These are phyloP conservation scores for Etheostoma perlongum DNA, from an alignment of 2,797 vertebrate genomes.

Conservation along the genomic window DNA sequence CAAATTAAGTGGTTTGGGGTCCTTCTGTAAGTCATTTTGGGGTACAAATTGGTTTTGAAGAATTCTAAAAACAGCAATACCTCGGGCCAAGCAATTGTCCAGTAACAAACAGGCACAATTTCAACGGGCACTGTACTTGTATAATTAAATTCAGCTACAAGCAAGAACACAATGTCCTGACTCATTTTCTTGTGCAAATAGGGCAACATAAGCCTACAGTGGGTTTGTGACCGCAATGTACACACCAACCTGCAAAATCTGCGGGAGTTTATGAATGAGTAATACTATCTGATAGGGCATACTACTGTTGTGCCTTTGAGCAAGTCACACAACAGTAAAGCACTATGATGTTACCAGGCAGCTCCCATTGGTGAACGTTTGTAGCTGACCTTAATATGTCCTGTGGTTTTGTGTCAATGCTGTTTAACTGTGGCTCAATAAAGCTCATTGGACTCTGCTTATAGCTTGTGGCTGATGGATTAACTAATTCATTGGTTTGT, in stretches of 20 bases:
- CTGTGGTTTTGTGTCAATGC: conserved; percentile 22
- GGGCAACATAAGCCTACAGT: conserved; percentile 57
- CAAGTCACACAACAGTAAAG: conserved; percentile 43
- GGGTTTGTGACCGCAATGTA: conserved; percentile 29
- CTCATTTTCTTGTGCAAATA: conserved; percentile 53
- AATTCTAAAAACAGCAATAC: too few species aligned
- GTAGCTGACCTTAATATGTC: conserved; percentile 48
- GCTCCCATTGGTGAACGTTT: conserved; percentile 14
- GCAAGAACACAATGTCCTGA: conserved; percentile 39
- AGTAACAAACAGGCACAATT: too few species aligned
- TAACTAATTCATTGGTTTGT: background rate
- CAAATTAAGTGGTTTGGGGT: too few species aligned
- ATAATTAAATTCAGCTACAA: conserved; percentile 44
- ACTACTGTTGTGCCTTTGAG: conserved; percentile 51
- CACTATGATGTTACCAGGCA: conserved; percentile 18
- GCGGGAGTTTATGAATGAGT: conserved; percentile 51
- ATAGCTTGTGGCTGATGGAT: background rate
- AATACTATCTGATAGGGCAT: conserved; percentile 35
- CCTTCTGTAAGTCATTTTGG: too few species aligned
- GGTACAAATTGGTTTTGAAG: too few species aligned
- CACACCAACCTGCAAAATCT: conserved; percentile 40
- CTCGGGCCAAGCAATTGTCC: too few species aligned
- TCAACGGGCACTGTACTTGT: too few species aligned
- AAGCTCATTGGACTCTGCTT: conserved; percentile 11
- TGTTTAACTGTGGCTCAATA: background rate